Conservation (phyloP, 1,140 invertebrate genomes). For the Orius insidiosus region DNA sequence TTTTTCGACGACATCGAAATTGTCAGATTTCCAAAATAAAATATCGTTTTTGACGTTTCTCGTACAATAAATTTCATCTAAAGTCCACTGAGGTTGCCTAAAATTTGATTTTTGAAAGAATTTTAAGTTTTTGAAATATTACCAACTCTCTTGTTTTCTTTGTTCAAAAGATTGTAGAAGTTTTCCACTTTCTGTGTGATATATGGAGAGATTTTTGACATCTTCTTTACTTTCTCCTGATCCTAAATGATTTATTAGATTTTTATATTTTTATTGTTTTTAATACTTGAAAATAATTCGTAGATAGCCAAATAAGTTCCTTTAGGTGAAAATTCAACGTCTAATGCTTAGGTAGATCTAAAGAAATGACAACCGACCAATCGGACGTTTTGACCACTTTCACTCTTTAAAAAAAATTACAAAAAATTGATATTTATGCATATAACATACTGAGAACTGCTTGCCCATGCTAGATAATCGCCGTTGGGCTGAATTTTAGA, state of each 20-base stretch:
- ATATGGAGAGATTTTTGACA: slow-evolving; percentile 4
- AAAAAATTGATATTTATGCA: too few species aligned
- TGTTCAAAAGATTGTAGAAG: slow-evolving; percentile 56
- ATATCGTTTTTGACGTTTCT: slow-evolving; percentile 62
- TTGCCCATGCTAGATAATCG: slow-evolving; percentile 1
- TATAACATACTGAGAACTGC: too few species aligned
- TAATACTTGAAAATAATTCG: slow-evolving; percentile 48
- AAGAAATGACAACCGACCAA: slow-evolving; percentile 42
- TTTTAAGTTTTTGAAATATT: slow-evolving; percentile 24
- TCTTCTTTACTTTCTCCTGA: background rate
- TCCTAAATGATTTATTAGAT: background rate
- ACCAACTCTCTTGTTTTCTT: slow-evolving; percentile 69
- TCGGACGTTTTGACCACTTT: slow-evolving; percentile 35
- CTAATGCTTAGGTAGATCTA: slow-evolving; percentile 45
- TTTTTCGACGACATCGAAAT: slow-evolving; percentile 39
- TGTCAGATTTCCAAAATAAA: slow-evolving; percentile 56
- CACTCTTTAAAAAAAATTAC: slow-evolving; percentile 39
- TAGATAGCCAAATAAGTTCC: slow-evolving; percentile 57
- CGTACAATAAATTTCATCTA: slow-evolving; percentile 68
- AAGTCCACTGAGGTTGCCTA: slow-evolving; percentile 74
- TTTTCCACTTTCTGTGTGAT: slow-evolving; percentile 40
- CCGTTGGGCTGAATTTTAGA: slow-evolving; percentile 43
- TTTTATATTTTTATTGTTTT: background rate
- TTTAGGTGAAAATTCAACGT: slow-evolving; percentile 55
- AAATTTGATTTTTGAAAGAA: too few species aligned